phyloP scores from a whole-genome alignment of 2,797 vertebrate genomes.

The Gorsachius magnificus region DNA sequence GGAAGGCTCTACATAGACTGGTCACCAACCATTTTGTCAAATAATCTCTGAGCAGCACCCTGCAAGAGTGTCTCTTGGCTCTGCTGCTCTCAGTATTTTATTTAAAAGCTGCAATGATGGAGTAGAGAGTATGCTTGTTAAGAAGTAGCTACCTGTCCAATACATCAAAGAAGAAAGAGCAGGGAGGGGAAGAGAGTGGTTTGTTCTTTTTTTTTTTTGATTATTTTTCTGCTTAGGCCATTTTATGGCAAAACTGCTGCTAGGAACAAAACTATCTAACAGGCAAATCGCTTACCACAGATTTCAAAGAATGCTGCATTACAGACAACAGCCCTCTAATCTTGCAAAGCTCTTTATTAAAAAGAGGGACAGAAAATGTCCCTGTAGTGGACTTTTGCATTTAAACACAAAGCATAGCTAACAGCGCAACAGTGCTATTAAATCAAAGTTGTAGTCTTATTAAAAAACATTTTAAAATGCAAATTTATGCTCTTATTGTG shows the following conservation, averaged over 20 bases:
- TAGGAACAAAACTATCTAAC: neutral
- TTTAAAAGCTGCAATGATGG: neutral
- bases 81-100: neutral
- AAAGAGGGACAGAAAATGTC: neutral
- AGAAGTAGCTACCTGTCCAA: neutral
- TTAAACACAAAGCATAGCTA: neutral
- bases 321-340: constrained; percentile 31
- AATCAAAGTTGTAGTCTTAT: neutral
- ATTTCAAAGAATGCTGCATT: constrained; percentile 24
- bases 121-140: neutral
- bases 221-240: neutral
- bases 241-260: neutral
- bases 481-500: neutral
- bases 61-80: neutral
- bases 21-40: neutral
- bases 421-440: neutral
- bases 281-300: neutral
- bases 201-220: neutral
- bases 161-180: neutral
- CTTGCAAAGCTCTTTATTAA: constrained; percentile 9
- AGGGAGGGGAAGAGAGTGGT: neutral
- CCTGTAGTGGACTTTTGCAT: neutral
- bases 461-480: neutral
- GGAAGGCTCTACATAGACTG: neutral
- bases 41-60: neutral